phyloP scores from a whole-genome alignment of 1,140 invertebrate species.

The Sycophila sp. region DNA sequence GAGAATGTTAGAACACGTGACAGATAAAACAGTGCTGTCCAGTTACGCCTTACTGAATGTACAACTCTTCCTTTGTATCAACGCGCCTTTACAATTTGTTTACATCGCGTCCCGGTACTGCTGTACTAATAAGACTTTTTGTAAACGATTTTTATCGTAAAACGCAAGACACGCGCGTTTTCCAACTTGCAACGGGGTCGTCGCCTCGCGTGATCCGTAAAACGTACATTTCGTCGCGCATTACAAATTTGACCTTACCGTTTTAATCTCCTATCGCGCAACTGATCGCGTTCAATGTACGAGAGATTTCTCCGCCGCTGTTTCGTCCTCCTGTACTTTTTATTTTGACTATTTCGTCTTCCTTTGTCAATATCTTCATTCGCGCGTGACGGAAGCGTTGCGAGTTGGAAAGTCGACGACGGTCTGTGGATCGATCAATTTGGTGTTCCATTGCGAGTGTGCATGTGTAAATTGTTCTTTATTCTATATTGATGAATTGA shows the following conservation, averaged over 20 bases:
- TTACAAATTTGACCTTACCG: neutral
- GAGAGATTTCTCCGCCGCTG: neutral
- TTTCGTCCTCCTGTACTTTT: neutral
- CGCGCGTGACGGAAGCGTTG: slow-evolving; percentile 8
- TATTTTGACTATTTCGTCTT: neutral
- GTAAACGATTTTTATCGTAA: slow-evolving; percentile 12
- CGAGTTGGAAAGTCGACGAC: slow-evolving; percentile 37
- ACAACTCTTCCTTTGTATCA: slow-evolving; percentile 15
- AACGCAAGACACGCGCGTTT: slow-evolving; percentile 11
- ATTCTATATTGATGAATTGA: too few species aligned
- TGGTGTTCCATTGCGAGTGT: neutral
- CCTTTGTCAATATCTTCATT: neutral
- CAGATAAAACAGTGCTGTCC: neutral
- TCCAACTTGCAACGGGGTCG: slow-evolving; percentile 36
- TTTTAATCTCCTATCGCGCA: neutral
- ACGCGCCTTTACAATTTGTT: slow-evolving; percentile 1
- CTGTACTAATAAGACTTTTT: neutral
- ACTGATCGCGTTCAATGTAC: neutral
- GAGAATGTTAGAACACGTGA: neutral
- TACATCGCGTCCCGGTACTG: neutral
- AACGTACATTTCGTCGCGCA: too few species aligned
- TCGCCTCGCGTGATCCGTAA: too few species aligned
- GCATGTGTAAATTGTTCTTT: too few species aligned
- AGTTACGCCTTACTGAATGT: neutral
- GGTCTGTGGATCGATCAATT: too few species aligned